Base-by-base conservation (phyloP, 1,140 invertebrate genomes). In the Cotesia glomerata region DNA sequence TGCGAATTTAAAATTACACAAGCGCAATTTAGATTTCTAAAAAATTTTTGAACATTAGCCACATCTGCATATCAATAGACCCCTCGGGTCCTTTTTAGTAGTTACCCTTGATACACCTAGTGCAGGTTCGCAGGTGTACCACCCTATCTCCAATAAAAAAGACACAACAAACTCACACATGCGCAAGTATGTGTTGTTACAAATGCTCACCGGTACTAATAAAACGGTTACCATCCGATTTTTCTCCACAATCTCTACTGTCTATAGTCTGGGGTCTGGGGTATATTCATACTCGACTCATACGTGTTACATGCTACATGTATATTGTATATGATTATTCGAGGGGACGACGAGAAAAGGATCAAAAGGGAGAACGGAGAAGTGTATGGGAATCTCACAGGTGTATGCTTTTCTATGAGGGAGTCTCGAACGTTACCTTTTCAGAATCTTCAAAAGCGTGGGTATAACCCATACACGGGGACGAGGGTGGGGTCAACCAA, bases 321-420 rank as follows among this genome's bases (percentile, higher is more conserved):
- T 18, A 61, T 61, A 61, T 13, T 32, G 11, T 13, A 13, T 61
- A 32, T 61, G 59, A 18, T 64, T 14, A 8, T 58, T 14, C 14
- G 8, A 11, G 5, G 14, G 14, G 14, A 61, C 56, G 9, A 52
- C 32, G 63, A 51, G 71, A 59, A 54, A 26, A 54, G 58, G 26
- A 36, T 26, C 13, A 64, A n/a, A 18, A 26, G 59, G 34, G 45
- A 62, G 64, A 18, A 26, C 45, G 34, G 45, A 62, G 64, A 59
- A 49, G 59, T 81, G 79, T 84, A 86, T 87, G 85, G 82, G 85
- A 87, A 86, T 86, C 84, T 83, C 85, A 84, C 85, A 86, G 85
- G 85, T 85, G 85, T 73, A 83, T 76, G 80, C 61, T 82, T 85
- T 83, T 85, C 78, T 80, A 80, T 80, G 77, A 78, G 79, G 64